Evolutionary conservation across 1,140 invertebrate genomes (phyloP).

Genomic region (Drosophila fuyamai): DNA sequence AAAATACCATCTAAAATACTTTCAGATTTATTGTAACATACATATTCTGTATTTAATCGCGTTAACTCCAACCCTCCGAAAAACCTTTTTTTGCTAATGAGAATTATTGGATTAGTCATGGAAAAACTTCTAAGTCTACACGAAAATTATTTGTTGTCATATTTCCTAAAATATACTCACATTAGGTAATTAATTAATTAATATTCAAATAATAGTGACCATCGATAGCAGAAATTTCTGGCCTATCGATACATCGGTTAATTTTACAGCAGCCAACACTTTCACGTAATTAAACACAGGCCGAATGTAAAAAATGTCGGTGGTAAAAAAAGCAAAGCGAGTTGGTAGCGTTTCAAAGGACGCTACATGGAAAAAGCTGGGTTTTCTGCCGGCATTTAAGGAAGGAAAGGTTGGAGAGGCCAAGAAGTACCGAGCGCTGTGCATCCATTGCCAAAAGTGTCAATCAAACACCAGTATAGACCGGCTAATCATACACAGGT

Average conservation of each 20-base stretch:
- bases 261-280: conserved; percentile 3
- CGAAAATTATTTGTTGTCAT: no score
- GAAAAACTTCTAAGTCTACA: no score
- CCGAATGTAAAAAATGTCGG: conserved; percentile 18
- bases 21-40: no score
- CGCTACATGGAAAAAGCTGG: conserved; percentile 32
- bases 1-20: no score
- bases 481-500: conserved; percentile 45
- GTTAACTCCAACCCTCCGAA: no score
- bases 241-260: neutral
- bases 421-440: conserved; percentile 38
- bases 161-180: neutral
- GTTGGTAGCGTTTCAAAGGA: conserved; percentile 17
- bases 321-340: conserved; percentile 23
- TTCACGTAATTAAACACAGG: conserved; percentile 10
- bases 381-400: conserved; percentile 23
- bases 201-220: conserved; percentile 8
- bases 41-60: no score
- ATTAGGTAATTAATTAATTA: neutral
- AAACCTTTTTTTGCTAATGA: no score
- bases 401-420: conserved; percentile 5
- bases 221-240: neutral
- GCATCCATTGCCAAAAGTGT: conserved; percentile 36
- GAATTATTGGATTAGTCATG: no score
- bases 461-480: conserved; percentile 50